Evolutionary conservation across 2,113 vertebrate species (phyloP).

Genomic region (Rostratula benghalensis): DNA sequence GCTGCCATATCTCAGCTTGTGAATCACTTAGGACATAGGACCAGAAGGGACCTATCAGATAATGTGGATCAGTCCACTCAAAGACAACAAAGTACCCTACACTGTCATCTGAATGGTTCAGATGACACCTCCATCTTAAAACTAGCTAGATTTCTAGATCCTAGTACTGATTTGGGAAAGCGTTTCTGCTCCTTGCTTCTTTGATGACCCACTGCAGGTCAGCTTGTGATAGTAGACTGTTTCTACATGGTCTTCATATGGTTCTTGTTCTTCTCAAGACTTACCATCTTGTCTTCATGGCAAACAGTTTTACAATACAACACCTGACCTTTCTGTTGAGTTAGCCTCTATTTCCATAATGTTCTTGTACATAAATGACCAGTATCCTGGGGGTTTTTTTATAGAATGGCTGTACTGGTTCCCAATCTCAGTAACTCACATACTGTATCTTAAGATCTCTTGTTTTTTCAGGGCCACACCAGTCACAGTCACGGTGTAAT

Average conservation of each 20-base stretch:
- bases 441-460: background rate
- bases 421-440: background rate
- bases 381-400: background rate
- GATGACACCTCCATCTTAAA: background rate
- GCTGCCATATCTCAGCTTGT: background rate
- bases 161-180: background rate
- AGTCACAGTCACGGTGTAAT: background rate
- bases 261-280: background rate
- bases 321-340: background rate
- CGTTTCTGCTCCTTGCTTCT: background rate
- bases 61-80: background rate
- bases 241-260: background rate
- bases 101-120: background rate
- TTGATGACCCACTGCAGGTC: background rate
- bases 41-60: background rate
- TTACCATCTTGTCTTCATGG: background rate
- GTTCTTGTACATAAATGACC: background rate
- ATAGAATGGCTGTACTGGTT: background rate
- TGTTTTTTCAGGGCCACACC: background rate
- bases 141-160: background rate
- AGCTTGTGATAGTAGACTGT: background rate
- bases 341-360: background rate
- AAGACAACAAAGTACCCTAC: background rate
- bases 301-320: background rate
- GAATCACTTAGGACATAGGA: background rate